phyloP scores from a whole-genome alignment of 2,888 invertebrate species.

The Lycaena phlaeas region DNA sequence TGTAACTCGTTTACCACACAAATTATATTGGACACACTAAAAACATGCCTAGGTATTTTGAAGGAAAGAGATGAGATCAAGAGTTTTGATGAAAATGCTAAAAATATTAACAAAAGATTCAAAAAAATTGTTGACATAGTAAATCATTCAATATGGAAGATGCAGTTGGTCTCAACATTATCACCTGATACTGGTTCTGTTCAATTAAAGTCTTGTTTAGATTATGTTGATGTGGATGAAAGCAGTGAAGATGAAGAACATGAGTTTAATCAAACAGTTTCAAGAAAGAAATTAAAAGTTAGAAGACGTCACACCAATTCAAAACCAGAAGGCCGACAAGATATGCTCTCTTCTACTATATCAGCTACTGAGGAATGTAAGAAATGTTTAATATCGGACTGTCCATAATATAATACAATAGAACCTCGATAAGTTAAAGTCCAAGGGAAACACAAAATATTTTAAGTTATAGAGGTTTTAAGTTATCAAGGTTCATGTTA shows the following conservation, averaged over 20 bases:
- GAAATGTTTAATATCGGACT: constrained; percentile 12
- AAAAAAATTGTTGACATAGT: constrained; percentile 62
- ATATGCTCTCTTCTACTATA: constrained; percentile 50
- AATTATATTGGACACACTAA: constrained; percentile 71
- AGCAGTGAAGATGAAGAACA: constrained; percentile 63
- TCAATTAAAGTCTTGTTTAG: constrained; percentile 50
- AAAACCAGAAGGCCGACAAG: constrained; percentile 49
- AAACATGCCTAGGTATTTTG: constrained; percentile 64
- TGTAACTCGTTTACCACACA: constrained; percentile 74
- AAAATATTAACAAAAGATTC: constrained; percentile 32
- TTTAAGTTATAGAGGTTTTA: no score
- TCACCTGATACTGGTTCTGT: constrained; percentile 61
- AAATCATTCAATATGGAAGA: constrained; percentile 80
- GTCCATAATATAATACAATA: no score
- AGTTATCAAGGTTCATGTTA: no score
- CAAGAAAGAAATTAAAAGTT: constrained; percentile 51
- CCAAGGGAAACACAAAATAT: no score
- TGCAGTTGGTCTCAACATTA: constrained; percentile 77
- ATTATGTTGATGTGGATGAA: constrained; percentile 58
- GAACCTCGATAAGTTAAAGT: no score
- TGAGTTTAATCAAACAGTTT: constrained; percentile 39
- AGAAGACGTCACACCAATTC: constrained; percentile 43
- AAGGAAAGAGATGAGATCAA: constrained; percentile 36
- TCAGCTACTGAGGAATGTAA: constrained; percentile 50
- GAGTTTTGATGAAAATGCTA: constrained; percentile 26